Conservation (phyloP, 2,797 vertebrate species). For the Hemibagrus guttatus region DNA sequence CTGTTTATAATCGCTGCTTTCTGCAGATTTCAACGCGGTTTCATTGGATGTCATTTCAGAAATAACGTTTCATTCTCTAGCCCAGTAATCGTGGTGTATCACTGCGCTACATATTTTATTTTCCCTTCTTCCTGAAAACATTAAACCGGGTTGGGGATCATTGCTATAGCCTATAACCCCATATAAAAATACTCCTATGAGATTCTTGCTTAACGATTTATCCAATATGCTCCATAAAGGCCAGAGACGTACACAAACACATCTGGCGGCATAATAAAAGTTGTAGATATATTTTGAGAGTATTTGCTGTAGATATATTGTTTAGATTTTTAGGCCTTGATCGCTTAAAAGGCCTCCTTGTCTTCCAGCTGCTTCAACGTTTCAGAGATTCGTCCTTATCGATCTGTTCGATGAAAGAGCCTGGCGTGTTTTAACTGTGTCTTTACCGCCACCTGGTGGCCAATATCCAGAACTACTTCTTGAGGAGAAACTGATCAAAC, state of each 20-base stretch:
- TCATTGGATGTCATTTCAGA: neutral
- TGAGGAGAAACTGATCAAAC: neutral
- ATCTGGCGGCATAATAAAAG: constrained; percentile 23
- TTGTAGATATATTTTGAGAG: neutral
- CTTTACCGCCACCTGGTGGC: constrained; percentile 82
- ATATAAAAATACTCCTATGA: constrained; percentile 5
- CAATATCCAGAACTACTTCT: constrained; percentile 55
- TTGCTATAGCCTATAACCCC: neutral
- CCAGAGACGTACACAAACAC: constrained; percentile 23
- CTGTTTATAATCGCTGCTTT: neutral
- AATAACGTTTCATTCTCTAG: neutral
- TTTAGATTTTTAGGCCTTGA: constrained; percentile 26
- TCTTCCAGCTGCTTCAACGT: constrained; percentile 22
- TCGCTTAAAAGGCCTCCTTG: constrained; percentile 31
- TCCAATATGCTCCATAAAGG: constrained; percentile 9
- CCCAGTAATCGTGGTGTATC: neutral
- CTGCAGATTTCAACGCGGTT: neutral
- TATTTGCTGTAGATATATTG: constrained; percentile 17
- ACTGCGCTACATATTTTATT: neutral
- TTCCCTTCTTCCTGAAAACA: neutral
- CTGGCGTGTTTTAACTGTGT: constrained; percentile 68
- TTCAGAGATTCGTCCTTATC: constrained; percentile 19
- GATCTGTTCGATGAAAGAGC: constrained; percentile 3
- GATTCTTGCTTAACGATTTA: constrained; percentile 14
- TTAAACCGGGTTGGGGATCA: neutral